These are phyloP conservation scores for Xiphorhynchus elegans DNA, from an alignment of 2,113 vertebrate genomes.

Conservation along the genomic window DNA sequence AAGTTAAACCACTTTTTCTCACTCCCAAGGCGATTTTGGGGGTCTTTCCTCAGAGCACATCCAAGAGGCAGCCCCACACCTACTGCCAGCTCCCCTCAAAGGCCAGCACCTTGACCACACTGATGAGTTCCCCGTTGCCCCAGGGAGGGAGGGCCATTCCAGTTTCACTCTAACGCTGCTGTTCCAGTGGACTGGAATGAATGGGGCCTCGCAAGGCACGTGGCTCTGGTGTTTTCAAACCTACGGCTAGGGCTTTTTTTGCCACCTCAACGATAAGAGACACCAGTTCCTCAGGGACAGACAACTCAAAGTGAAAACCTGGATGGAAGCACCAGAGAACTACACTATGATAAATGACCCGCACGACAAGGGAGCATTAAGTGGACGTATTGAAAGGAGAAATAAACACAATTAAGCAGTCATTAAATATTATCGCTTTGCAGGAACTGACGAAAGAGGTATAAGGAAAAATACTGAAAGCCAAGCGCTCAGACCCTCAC, in stretches of 20 bases:
- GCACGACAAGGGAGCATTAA: not conserved
- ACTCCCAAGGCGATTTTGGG: not conserved
- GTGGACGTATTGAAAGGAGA: fast-evolving
- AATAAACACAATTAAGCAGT: not conserved
- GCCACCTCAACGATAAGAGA: not conserved
- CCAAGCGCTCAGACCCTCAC: not conserved
- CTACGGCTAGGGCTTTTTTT: not conserved
- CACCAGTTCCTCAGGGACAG: not conserved
- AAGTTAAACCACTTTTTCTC: too few relatives aligned
- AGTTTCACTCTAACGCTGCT: not conserved
- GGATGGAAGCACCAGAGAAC: not conserved
- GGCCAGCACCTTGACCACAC: too few relatives aligned
- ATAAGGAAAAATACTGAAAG: not conserved
- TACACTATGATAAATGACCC: not conserved
- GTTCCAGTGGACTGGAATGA: not conserved
- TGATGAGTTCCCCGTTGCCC: too few relatives aligned
- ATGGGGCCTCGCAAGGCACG: not conserved
- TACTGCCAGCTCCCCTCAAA: not conserved
- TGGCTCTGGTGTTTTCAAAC: not conserved
- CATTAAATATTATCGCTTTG: fast-evolving
- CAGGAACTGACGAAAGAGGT: fast-evolving
- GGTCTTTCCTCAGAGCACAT: not conserved
- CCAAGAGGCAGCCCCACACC: not conserved
- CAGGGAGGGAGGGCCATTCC: not conserved
- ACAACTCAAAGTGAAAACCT: not conserved